Conservation (phyloP, 2,113 vertebrate genomes). For the Psophia crepitans region DNA sequence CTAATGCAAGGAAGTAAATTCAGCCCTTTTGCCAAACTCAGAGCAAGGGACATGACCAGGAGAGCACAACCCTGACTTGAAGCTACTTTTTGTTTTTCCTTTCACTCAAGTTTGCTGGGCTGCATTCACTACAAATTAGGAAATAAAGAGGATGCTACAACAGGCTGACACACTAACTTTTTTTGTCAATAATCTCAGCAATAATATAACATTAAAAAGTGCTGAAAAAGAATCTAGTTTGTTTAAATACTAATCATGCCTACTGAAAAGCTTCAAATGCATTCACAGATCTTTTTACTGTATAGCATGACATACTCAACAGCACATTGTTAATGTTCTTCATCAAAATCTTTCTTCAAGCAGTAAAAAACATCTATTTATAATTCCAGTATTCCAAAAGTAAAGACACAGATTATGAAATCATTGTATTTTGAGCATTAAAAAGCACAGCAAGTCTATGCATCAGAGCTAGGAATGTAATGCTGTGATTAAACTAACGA, state of each 20-base stretch:
- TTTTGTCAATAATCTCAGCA: not conserved
- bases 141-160: not conserved
- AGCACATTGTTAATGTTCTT: not conserved
- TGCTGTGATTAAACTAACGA: not conserved
- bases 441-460: not conserved
- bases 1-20: not conserved
- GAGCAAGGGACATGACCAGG: not conserved
- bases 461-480: not conserved
- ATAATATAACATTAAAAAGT: not conserved
- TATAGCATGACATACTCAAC: not conserved
- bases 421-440: not conserved
- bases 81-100: not conserved
- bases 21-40: not conserved
- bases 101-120: not conserved
- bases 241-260: not conserved
- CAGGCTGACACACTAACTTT: not conserved
- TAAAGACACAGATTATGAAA: not conserved
- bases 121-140: not conserved
- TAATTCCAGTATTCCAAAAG: not conserved
- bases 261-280: not conserved
- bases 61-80: not conserved
- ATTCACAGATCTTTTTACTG: not conserved
- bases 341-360: not conserved
- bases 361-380: not conserved
- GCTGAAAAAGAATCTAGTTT: not conserved